These are phyloP conservation scores for Schizothorax lantsangensis DNA, from an alignment of 2,797 vertebrate genomes.

Conservation along the genomic window DNA sequence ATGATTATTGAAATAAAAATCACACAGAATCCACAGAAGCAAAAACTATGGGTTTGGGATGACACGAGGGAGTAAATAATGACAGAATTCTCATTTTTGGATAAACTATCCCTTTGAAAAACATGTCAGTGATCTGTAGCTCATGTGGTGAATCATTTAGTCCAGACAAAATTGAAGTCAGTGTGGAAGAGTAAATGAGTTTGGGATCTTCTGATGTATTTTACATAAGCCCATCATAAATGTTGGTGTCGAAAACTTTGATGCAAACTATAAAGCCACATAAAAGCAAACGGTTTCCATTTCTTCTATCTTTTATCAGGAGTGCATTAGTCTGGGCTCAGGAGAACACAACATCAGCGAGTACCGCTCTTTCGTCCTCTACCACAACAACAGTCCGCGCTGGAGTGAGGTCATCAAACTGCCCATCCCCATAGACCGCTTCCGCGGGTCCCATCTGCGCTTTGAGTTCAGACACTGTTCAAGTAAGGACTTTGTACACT, in stretches of 20 bases:
- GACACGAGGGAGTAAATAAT: neutral
- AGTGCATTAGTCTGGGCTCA: slow-evolving; percentile 96
- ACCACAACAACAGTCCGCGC: slow-evolving; percentile 97
- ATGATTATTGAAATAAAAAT: neutral
- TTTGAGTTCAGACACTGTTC: slow-evolving; percentile 99
- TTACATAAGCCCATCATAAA: neutral
- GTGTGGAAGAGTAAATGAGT: slow-evolving; percentile 4
- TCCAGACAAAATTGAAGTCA: neutral
- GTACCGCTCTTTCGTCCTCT: slow-evolving; percentile 96
- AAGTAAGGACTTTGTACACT: slow-evolving; percentile 80
- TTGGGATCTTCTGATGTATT: slow-evolving; percentile 19
- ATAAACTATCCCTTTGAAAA: neutral
- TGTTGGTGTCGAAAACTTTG: neutral
- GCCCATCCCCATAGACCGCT: slow-evolving; percentile 96
- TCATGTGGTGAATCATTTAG: neutral
- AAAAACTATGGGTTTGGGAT: neutral
- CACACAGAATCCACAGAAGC: neutral
- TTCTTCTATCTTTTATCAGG: slow-evolving; percentile 74
- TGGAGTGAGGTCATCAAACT: slow-evolving; percentile 98
- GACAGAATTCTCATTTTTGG: neutral
- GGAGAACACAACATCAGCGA: slow-evolving; percentile 91
- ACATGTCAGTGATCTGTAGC: slow-evolving; percentile 5
- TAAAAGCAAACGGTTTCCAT: slow-evolving; percentile 20
- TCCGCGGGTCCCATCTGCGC: slow-evolving; percentile 96
- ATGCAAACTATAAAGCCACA: slow-evolving; percentile 1